These are phyloP conservation scores for Poecile montanus DNA, from an alignment of 2,797 vertebrate species.

Conservation along the genomic window DNA sequence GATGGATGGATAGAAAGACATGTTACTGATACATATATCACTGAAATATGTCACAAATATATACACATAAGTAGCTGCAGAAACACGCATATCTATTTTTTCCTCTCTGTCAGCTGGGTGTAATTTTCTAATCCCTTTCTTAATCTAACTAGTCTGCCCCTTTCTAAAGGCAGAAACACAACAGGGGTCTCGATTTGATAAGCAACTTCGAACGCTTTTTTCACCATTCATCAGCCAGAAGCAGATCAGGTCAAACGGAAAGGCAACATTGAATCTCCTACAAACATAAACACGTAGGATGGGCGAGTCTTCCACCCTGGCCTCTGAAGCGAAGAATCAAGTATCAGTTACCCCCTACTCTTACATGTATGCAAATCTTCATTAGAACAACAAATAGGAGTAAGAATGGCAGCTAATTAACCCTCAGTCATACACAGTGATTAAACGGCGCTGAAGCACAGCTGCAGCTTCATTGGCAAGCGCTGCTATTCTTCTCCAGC, in stretches of 20 bases:
- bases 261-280: conserved; percentile 31
- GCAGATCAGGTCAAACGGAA: conserved; percentile 42
- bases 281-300: conserved; percentile 27
- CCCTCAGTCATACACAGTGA: conserved; percentile 59
- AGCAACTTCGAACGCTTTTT: conserved; percentile 41
- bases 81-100: not conserved
- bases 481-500: conserved; percentile 57
- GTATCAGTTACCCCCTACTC: conserved; percentile 65
- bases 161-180: conserved; percentile 32
- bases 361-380: conserved; percentile 71
- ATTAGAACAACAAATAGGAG: conserved; percentile 69
- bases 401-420: conserved; percentile 74
- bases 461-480: conserved; percentile 62
- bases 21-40: not conserved
- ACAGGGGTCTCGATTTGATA: not conserved
- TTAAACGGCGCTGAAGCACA: conserved; percentile 48
- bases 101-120: not conserved
- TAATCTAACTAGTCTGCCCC: not conserved
- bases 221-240: conserved; percentile 27
- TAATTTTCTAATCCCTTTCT: conserved; percentile 16
- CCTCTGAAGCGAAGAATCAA: conserved; percentile 31
- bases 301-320: not conserved
- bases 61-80: not conserved
- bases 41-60: not conserved
- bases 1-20: rapidly evolving